Percentiles rank a stretch among this genome's conserved stretches.
phyloP scores from a whole-genome alignment of 2,797 vertebrate genomes.

The Gadopsis marmoratus region DNA sequence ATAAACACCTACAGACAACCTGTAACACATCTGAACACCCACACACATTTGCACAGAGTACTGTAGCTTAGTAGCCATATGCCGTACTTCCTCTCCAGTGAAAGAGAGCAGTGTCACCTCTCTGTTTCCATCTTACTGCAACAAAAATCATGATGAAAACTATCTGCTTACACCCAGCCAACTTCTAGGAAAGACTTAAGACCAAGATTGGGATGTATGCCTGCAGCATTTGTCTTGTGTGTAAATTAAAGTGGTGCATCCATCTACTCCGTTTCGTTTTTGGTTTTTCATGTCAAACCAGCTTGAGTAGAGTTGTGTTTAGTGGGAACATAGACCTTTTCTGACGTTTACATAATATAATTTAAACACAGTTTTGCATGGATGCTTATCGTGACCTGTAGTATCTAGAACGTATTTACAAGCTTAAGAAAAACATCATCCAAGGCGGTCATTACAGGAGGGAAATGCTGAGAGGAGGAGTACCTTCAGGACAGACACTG shows the following conservation, averaged over 20 bases:
- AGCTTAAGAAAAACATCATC: background rate
- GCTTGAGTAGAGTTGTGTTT: background rate
- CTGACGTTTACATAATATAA: background rate
- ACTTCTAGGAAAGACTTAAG: slow-evolving; percentile 5
- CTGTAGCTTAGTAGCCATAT: slow-evolving; percentile 57
- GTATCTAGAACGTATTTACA: background rate
- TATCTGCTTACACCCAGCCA: slow-evolving; percentile 3
- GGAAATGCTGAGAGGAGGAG: background rate
- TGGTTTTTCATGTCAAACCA: background rate
- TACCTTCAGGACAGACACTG: slow-evolving; percentile 9
- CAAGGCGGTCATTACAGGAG: background rate
- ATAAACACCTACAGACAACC: slow-evolving; percentile 69
- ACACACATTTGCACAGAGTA: slow-evolving; percentile 61
- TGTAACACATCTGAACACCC: slow-evolving; percentile 59
- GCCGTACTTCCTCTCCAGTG: slow-evolving; percentile 33
- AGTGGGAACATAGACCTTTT: background rate
- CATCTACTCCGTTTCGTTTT: background rate
- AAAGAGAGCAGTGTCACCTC: slow-evolving; percentile 44
- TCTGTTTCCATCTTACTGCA: slow-evolving; percentile 31
- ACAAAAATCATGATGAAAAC: slow-evolving; percentile 29
- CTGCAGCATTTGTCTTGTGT: slow-evolving; percentile 14
- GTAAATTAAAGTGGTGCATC: background rate
- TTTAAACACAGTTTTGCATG: background rate
- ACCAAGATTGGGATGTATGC: slow-evolving; percentile 7
- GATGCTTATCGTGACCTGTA: background rate